Conservation (phyloP, 37 sponge, comb jelly and placozoan genomes). For the Geodia barretti region DNA sequence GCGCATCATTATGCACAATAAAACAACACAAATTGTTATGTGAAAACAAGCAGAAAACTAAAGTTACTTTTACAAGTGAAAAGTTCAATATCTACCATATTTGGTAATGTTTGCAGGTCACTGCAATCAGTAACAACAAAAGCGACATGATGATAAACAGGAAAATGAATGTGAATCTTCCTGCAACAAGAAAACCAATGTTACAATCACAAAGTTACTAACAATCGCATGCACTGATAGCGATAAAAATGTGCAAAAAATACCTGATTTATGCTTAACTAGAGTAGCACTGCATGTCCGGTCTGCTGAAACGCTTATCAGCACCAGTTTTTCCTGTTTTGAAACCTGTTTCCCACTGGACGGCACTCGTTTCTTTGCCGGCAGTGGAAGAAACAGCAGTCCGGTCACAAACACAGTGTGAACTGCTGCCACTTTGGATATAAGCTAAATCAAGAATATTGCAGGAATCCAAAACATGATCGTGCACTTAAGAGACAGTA, state of each 20-base stretch:
- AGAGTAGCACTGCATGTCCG: conserved; percentile 43
- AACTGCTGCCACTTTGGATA: conserved; percentile 7
- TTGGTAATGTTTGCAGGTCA: neutral
- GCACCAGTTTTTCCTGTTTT: conserved; percentile 1
- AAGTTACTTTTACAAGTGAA: too few species aligned
- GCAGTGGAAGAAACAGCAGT: conserved; percentile 12
- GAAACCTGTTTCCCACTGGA: neutral
- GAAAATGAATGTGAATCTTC: neutral
- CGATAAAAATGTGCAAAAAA: too few species aligned
- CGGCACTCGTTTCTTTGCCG: neutral
- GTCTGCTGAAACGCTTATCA: conserved; percentile 63
- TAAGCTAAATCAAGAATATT: conserved; percentile 30
- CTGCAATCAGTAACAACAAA: neutral
- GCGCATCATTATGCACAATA: too few species aligned
- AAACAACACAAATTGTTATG: too few species aligned
- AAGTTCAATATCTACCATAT: too few species aligned
- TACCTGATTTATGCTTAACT: neutral
- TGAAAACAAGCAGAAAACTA: too few species aligned
- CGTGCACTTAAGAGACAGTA: neutral
- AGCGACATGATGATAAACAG: neutral
- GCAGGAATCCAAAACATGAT: neutral
- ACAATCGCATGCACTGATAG: too few species aligned
- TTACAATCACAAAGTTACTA: neutral
- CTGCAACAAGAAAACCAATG: neutral
- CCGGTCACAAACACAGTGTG: conserved; percentile 52